These are phyloP conservation scores for Pseudonaja textilis DNA, from an alignment of 2,113 vertebrate genomes.

Conservation along the genomic window DNA sequence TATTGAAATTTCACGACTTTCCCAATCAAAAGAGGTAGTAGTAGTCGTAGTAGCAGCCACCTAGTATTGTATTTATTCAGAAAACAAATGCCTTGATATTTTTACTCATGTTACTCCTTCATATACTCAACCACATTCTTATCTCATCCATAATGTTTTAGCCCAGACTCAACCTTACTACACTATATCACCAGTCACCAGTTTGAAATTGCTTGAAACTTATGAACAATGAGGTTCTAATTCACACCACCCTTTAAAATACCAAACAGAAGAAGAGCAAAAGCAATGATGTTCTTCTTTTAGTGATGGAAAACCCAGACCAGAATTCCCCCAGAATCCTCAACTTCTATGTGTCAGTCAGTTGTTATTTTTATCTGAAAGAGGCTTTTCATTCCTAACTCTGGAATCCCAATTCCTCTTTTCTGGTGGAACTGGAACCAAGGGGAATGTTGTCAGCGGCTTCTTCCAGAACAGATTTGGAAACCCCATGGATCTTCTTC, in stretches of 20 bases:
- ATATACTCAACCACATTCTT: background rate
- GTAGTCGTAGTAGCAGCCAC: background rate
- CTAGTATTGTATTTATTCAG: background rate
- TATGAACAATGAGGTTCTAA: background rate
- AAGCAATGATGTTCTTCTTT: too few species aligned
- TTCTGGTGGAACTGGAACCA: background rate
- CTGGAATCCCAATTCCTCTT: background rate
- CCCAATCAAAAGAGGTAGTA: background rate
- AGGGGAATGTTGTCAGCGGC: too few species aligned
- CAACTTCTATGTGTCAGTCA: background rate
- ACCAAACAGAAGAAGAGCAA: background rate
- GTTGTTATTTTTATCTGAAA: background rate
- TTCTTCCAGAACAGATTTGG: background rate
- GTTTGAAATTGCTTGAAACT: background rate
- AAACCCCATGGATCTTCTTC: conserved; percentile 20
- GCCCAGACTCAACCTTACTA: background rate
- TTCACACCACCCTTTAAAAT: background rate
- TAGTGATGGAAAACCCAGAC: background rate
- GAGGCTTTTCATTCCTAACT: background rate
- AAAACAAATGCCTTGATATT: background rate
- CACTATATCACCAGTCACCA: background rate
- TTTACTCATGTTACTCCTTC: background rate
- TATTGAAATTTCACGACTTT: background rate
- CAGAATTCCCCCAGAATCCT: background rate
- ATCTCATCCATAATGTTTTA: background rate